A percentile compares a stretch with the other conserved stretches of the same genome.
Evolutionary conservation across 2,113 vertebrate species (phyloP).

Genomic region (Haplochromis burtoni): DNA sequence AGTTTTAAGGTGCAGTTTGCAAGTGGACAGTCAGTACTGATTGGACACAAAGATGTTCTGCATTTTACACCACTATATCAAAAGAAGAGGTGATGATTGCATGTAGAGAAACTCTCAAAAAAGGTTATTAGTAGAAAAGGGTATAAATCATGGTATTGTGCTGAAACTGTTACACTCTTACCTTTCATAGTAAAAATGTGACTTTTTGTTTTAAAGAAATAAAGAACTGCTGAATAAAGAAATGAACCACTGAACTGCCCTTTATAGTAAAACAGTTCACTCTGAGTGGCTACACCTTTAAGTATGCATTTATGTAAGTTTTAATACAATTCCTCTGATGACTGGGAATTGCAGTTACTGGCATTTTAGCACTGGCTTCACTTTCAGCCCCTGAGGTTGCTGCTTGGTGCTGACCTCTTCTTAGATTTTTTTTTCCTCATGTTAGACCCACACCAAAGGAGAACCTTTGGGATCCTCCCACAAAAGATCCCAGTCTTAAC

Average conservation of each 20-base stretch:
- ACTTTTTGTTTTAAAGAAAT: neutral
- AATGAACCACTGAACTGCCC: neutral
- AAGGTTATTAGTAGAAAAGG: neutral
- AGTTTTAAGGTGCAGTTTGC: neutral
- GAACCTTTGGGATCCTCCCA: conserved; percentile 10
- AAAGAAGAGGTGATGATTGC: conserved; percentile 7
- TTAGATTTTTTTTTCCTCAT: neutral
- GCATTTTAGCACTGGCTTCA: neutral
- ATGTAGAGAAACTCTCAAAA: neutral
- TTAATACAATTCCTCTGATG: neutral
- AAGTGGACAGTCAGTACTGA: neutral
- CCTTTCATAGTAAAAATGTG: neutral
- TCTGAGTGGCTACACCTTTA: neutral
- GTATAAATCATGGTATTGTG: neutral
- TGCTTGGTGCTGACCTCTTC: neutral
- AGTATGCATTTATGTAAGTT: neutral
- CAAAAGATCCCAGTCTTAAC: neutral
- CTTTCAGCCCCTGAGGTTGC: neutral
- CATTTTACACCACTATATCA: neutral
- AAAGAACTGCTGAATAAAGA: neutral
- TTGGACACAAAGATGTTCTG: neutral
- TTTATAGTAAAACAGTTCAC: neutral
- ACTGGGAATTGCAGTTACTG: neutral
- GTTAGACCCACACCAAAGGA: neutral
- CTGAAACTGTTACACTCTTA: neutral